phyloP scores from a whole-genome alignment of 2,113 vertebrate genomes.

The Thomomys bottae region DNA sequence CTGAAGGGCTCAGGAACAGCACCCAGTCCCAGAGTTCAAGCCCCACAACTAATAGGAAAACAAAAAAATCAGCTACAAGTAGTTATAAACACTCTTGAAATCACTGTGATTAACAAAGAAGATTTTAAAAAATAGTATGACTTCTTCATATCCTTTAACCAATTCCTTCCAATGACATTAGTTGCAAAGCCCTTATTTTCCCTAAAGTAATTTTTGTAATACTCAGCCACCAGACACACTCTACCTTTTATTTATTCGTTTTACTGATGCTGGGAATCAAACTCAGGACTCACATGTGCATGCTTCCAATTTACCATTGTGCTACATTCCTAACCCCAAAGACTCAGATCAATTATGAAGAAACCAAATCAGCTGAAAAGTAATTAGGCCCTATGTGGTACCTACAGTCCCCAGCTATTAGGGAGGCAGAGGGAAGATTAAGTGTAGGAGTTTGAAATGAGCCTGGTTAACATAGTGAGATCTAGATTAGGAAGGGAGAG shows the following conservation, averaged over 20 bases:
- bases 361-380: neutral
- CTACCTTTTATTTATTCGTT: neutral
- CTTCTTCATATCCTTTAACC: neutral
- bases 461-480: neutral
- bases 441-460: neutral
- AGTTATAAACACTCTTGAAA: slow-evolving; percentile 18
- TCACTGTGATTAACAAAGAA: slow-evolving; percentile 1
- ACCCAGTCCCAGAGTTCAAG: too few species aligned
- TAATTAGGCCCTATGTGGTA: neutral
- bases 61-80: neutral
- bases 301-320: neutral
- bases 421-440: neutral
- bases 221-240: neutral
- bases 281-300: neutral
- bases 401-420: neutral
- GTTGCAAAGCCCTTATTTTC: neutral
- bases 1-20: too few species aligned
- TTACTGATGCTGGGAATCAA: too few species aligned
- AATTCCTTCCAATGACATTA: neutral
- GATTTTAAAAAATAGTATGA: neutral
- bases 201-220: slow-evolving; percentile 32
- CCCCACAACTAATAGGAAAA: too few species aligned
- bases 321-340: neutral
- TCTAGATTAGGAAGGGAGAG: neutral
- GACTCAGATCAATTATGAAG: neutral